Conservation (phyloP, 2,797 vertebrate genomes). For the Bryconaethiops microstoma region DNA sequence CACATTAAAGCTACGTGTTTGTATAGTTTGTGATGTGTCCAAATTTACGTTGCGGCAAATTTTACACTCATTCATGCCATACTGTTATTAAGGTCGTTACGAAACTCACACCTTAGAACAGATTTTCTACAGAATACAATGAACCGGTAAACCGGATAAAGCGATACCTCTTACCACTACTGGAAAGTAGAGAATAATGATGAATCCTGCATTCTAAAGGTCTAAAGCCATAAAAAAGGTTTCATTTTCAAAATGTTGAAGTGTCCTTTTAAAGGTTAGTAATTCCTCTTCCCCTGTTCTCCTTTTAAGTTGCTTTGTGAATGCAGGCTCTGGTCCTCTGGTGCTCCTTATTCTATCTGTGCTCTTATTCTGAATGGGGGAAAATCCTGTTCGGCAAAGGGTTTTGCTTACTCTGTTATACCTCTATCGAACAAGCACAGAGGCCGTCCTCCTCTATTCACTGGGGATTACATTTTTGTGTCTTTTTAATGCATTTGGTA, state of each 20-base stretch:
- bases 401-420: constrained; percentile 37
- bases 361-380: constrained; percentile 25
- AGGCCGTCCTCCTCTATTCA: constrained; percentile 33
- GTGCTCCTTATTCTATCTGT: constrained; percentile 38
- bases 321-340: constrained; percentile 14
- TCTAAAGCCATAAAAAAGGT: neutral
- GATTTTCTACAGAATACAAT: too few relatives aligned
- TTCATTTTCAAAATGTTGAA: constrained; percentile 33
- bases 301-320: constrained; percentile 22
- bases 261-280: constrained; percentile 29
- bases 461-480: constrained; percentile 40
- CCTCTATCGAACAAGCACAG: constrained; percentile 44
- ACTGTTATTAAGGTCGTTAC: too few relatives aligned
- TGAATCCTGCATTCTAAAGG: neutral
- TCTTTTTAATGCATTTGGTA: constrained; percentile 44
- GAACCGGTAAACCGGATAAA: too few relatives aligned
- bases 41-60: too few relatives aligned
- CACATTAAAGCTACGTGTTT: too few relatives aligned
- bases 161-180: too few relatives aligned
- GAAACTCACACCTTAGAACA: too few relatives aligned
- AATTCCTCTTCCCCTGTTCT: constrained; percentile 21
- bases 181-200: neutral
- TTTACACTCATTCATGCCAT: too few relatives aligned
- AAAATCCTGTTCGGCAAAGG: constrained; percentile 44
- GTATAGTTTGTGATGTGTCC: too few relatives aligned